A percentile compares a stretch with the other conserved stretches of the same genome.
These are phyloP conservation scores for Acanthurus leucopareius DNA, from an alignment of 2,797 vertebrate species.

Conservation along the genomic window DNA sequence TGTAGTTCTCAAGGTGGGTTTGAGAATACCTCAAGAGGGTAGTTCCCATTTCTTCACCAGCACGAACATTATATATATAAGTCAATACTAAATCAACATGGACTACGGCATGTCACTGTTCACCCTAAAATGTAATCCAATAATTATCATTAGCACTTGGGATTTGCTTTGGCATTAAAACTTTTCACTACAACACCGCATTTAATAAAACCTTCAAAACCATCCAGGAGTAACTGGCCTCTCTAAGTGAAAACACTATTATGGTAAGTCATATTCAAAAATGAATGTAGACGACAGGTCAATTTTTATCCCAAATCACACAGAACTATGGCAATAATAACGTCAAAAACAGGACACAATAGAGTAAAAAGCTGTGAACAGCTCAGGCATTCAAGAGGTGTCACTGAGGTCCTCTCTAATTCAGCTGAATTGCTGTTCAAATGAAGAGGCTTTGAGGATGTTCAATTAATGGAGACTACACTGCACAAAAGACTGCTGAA, in stretches of 20 bases:
- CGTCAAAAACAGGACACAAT: not conserved
- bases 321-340: not conserved
- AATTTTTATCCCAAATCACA: not conserved
- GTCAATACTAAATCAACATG: not conserved
- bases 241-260: not conserved
- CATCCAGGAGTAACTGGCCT: not conserved
- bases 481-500: conserved; percentile 32
- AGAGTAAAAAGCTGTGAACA: not conserved
- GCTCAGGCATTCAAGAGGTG: not conserved
- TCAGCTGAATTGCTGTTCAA: conserved; percentile 35
- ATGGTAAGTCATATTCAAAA: not conserved
- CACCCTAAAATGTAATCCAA: not conserved
- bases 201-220: not conserved
- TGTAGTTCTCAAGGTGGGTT: not conserved
- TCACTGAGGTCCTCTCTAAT: conserved; percentile 17
- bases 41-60: not conserved
- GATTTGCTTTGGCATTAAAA: not conserved
- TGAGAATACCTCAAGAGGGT: not conserved
- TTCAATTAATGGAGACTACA: conserved; percentile 29
- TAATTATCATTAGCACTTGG: not conserved
- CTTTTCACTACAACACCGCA: not conserved
- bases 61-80: not conserved
- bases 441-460: conserved; percentile 24
- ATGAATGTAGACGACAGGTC: not conserved
- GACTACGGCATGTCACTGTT: not conserved